These are phyloP conservation scores for Poliocrania exsul DNA, from an alignment of 2,797 vertebrate genomes.

Conservation along the genomic window DNA sequence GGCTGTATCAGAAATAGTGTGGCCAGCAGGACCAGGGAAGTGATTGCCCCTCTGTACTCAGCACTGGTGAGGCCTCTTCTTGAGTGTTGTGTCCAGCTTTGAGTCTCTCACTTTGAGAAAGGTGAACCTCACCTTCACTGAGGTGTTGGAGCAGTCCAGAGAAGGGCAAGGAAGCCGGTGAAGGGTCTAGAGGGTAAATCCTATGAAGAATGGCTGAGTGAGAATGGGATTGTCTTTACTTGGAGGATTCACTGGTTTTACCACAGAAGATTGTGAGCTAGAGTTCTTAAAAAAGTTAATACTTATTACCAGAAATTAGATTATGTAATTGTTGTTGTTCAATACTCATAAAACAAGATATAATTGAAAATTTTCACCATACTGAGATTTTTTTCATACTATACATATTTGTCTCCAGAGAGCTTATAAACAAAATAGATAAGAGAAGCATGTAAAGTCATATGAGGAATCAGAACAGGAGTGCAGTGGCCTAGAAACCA, in stretches of 20 bases:
- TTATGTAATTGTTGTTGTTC: fast-evolving
- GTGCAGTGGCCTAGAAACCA: not conserved
- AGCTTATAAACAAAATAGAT: not conserved
- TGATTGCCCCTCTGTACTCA: not conserved
- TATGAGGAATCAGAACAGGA: not conserved
- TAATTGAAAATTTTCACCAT: not conserved
- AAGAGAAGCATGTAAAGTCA: not conserved
- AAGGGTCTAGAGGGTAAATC: not conserved
- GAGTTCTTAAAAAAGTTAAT: not conserved
- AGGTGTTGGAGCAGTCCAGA: not conserved
- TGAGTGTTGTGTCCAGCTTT: not conserved
- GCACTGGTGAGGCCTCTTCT: not conserved
- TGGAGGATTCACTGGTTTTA: not conserved
- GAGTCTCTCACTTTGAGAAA: not conserved
- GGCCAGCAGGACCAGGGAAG: not conserved
- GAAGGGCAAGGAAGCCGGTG: not conserved
- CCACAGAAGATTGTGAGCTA: not conserved
- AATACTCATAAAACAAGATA: not conserved
- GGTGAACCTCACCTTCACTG: not conserved
- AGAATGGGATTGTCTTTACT: not conserved
- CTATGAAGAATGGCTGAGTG: not conserved
- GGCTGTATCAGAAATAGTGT: not conserved
- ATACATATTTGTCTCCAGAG: not conserved
- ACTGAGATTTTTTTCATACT: not conserved
- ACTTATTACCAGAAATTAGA: not conserved